Conservation (phyloP, 2,113 vertebrate species). For the Chinchilla lanigera region DNA sequence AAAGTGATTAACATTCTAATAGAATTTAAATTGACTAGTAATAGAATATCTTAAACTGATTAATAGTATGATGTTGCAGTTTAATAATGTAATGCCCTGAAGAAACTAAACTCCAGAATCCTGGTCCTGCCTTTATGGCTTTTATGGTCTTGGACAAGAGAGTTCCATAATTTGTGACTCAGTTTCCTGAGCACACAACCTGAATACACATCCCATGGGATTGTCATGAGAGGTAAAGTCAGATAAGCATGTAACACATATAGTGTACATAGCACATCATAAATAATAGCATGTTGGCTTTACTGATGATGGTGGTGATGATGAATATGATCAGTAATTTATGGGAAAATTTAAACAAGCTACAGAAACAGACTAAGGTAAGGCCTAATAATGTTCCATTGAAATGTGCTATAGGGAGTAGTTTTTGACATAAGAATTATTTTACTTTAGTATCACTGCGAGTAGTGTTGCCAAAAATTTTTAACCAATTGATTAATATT, state of each 20-base stretch:
- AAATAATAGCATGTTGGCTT: neutral
- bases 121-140: neutral
- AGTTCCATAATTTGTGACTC: neutral
- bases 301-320: neutral
- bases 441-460: neutral
- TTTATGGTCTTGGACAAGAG: neutral
- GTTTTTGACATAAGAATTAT: slow-evolving; percentile 3
- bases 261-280: neutral
- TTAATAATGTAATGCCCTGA: neutral
- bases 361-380: neutral
- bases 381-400: neutral
- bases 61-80: neutral
- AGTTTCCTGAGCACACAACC: neutral
- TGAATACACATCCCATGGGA: neutral
- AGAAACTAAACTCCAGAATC: neutral
- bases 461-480: slow-evolving; percentile 10
- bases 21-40: neutral
- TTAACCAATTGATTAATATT: slow-evolving; percentile 69
- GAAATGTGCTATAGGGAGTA: neutral
- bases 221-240: neutral
- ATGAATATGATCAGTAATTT: neutral
- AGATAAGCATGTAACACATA: neutral
- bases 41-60: neutral
- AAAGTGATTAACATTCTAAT: neutral
- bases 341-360: neutral